Percentiles rank a stretch among this genome's conserved stretches.
Evolutionary conservation across 2,888 invertebrate species (phyloP).

Genomic region (Caenorhabditis uteleia): DNA sequence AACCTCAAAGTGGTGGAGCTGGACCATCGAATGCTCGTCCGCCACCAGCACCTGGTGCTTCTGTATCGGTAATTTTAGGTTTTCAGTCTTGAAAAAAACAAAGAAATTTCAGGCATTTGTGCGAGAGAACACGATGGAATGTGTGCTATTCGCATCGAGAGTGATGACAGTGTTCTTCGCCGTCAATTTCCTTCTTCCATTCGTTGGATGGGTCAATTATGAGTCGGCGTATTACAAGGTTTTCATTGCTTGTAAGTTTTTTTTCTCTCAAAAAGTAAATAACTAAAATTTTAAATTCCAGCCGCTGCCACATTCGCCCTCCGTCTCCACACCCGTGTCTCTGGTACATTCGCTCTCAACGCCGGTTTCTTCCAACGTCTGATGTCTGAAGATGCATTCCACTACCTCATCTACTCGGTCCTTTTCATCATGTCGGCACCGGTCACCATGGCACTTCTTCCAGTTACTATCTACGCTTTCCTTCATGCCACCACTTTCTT

Average conservation of each 20-base stretch:
- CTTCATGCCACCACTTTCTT: slow-evolving; percentile 92
- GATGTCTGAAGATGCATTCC: slow-evolving; percentile 86
- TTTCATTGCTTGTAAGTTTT: slow-evolving; percentile 75
- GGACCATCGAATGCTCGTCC: neutral
- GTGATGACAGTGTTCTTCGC: slow-evolving; percentile 84
- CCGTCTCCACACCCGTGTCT: slow-evolving; percentile 87
- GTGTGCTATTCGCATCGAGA: slow-evolving; percentile 85
- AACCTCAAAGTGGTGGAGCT: neutral
- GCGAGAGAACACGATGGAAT: slow-evolving; percentile 83
- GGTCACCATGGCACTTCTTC: slow-evolving; percentile 85
- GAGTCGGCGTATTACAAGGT: slow-evolving; percentile 86
- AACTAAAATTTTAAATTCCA: slow-evolving; percentile 34
- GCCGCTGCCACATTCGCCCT: slow-evolving; percentile 92
- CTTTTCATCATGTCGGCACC: slow-evolving; percentile 91
- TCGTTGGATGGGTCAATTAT: slow-evolving; percentile 77
- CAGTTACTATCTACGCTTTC: slow-evolving; percentile 87
- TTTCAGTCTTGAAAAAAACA: neutral
- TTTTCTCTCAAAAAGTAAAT: neutral
- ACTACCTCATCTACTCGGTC: slow-evolving; percentile 91
- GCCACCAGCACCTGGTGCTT: neutral
- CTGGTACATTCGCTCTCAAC: slow-evolving; percentile 77
- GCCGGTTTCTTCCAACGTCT: slow-evolving; percentile 83
- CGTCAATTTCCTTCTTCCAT: slow-evolving; percentile 83
- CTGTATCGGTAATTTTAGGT: slow-evolving; percentile 21
- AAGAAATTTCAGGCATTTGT: slow-evolving; percentile 71